Evolutionary conservation across 2,797 vertebrate species (phyloP).

Genomic region (Serranus cabrilla): DNA sequence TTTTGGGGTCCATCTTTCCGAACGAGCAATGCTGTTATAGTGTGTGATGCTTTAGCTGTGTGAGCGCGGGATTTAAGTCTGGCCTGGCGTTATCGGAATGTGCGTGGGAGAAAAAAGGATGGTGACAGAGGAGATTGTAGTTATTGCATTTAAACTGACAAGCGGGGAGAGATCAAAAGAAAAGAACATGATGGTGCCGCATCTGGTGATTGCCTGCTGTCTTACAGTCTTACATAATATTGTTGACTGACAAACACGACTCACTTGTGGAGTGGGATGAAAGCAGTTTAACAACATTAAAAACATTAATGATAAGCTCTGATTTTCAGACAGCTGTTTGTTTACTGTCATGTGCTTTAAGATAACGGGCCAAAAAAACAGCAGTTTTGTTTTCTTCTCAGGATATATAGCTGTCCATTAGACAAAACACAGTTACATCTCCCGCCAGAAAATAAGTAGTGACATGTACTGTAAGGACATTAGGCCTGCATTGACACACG

Average conservation of each 20-base stretch:
- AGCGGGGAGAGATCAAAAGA: constrained; percentile 44
- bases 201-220: constrained; percentile 70
- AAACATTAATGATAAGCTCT: constrained; percentile 8
- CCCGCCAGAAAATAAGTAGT: background rate
- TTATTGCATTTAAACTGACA: constrained; percentile 60
- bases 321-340: constrained; percentile 12
- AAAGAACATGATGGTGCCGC: constrained; percentile 46
- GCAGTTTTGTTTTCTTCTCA: background rate
- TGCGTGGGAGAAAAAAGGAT: constrained; percentile 48
- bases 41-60: constrained; percentile 28
- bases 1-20: background rate
- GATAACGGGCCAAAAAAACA: background rate
- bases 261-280: constrained; percentile 24
- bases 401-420: background rate
- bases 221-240: constrained; percentile 61
- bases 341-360: constrained; percentile 15
- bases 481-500: background rate
- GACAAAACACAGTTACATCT: constrained; percentile 1
- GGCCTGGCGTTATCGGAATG: constrained; percentile 25
- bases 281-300: constrained; percentile 31
- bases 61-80: constrained; percentile 36
- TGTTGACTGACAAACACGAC: constrained; percentile 55
- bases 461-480: background rate
- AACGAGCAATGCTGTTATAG: constrained; percentile 17
- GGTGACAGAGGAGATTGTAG: constrained; percentile 58